A percentile compares a stretch with the other conserved stretches of the same genome.
These are phyloP conservation scores for Lemur catta DNA, from an alignment of 2,797 vertebrate species.

Conservation along the genomic window DNA sequence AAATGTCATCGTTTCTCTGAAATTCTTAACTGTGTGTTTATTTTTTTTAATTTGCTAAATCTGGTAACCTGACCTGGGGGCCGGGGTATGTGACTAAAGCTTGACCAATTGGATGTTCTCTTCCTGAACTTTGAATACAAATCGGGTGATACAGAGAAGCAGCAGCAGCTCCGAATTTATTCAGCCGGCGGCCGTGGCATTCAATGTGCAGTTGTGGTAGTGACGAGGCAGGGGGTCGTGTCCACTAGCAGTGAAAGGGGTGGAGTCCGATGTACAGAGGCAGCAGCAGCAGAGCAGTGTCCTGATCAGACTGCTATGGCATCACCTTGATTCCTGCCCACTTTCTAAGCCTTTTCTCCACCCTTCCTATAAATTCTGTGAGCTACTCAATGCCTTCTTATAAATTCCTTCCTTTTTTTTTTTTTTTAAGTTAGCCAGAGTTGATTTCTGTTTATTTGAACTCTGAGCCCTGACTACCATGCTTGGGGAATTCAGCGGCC, in stretches of 20 bases:
- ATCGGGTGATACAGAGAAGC: not conserved
- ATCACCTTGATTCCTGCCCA: not conserved
- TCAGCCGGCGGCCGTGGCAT: not conserved
- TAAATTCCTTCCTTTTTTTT: not conserved
- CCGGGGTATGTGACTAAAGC: not conserved
- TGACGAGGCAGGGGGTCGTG: too few relatives aligned
- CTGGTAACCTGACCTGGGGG: not conserved
- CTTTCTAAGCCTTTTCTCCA: not conserved
- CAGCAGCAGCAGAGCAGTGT: not conserved
- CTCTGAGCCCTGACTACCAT: not conserved
- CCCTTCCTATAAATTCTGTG: not conserved
- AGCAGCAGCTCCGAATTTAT: not conserved
- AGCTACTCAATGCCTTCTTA: not conserved
- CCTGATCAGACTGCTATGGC: not conserved
- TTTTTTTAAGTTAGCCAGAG: not conserved
- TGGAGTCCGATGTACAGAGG: not conserved
- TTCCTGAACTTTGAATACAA: not conserved
- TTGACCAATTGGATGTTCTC: not conserved
- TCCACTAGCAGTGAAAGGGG: rapidly evolving
- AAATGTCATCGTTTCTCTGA: not conserved
- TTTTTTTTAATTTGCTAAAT: not conserved
- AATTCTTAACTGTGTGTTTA: not conserved
- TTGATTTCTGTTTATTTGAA: not conserved
- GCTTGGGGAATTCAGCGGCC: not conserved
- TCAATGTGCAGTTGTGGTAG: rapidly evolving